phyloP scores from a whole-genome alignment of 2,888 invertebrate genomes.

The Cataglyphis livida region DNA sequence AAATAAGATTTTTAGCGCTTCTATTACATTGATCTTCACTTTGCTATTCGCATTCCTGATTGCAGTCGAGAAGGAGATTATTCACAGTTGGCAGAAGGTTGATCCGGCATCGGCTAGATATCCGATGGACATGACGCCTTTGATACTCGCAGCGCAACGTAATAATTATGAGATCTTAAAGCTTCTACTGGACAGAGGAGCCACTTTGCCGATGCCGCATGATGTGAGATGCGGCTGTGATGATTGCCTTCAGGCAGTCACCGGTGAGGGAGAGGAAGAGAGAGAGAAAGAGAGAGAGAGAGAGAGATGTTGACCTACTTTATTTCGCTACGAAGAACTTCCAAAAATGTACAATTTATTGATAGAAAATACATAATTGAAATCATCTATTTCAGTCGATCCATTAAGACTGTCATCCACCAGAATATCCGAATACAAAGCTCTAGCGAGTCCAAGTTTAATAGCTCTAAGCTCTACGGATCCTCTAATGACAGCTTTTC shows the following conservation, averaged over 20 bases:
- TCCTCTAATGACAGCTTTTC: conserved; percentile 97
- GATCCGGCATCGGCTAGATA: conserved; percentile 94
- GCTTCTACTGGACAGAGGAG: conserved; percentile 96
- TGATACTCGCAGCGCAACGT: conserved; percentile 96
- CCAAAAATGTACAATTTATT: background rate
- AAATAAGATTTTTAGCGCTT: background rate
- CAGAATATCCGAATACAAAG: conserved; percentile 96
- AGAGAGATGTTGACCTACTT: conserved; percentile 7
- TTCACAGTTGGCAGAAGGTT: conserved; percentile 95
- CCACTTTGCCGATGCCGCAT: conserved; percentile 95
- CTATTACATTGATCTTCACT: background rate
- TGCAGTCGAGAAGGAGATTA: conserved; percentile 71
- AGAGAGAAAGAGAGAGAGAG: conserved; percentile 70
- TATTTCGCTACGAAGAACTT: background rate
- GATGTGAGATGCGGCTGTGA: conserved; percentile 96
- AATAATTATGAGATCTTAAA: conserved; percentile 99
- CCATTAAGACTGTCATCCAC: conserved; percentile 94
- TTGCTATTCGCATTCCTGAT: background rate
- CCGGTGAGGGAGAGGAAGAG: conserved; percentile 83
- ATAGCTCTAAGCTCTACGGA: conserved; percentile 97
- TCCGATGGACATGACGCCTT: conserved; percentile 96
- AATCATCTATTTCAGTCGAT: conserved; percentile 84
- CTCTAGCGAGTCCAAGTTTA: conserved; percentile 96
- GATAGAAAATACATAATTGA: background rate
- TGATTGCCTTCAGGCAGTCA: conserved; percentile 92